phyloP scores from a whole-genome alignment of 2,797 vertebrate genomes.

The Jordanella pulchra region DNA sequence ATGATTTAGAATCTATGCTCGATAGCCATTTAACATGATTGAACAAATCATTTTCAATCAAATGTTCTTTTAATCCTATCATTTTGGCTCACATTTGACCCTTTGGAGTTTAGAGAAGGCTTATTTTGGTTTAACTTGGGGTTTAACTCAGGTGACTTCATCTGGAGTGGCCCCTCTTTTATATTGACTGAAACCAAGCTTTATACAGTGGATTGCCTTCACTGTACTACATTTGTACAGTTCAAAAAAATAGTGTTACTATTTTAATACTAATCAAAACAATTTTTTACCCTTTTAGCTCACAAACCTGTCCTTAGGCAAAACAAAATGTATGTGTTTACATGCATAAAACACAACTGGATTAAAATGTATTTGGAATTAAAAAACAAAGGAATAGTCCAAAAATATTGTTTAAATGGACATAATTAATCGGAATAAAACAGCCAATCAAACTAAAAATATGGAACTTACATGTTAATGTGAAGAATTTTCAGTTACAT shows the following conservation, averaged over 20 bases:
- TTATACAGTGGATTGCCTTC: not conserved
- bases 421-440: too few species aligned
- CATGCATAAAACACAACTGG: too few species aligned
- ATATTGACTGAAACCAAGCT: not conserved
- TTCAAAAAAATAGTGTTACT: not conserved
- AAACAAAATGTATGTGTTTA: not conserved
- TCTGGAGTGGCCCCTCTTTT: not conserved
- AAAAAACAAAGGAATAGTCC: too few species aligned
- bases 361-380: too few species aligned
- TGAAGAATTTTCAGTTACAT: too few species aligned
- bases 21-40: not conserved
- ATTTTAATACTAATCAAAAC: not conserved
- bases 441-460: too few species aligned
- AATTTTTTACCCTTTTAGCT: too few species aligned
- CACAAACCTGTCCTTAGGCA: not conserved
- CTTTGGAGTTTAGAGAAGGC: not conserved
- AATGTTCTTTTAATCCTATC: not conserved
- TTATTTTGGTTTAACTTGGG: not conserved
- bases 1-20: not conserved
- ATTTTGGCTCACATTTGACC: not conserved
- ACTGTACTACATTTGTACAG: too few species aligned
- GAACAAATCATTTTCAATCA: not conserved
- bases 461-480: too few species aligned
- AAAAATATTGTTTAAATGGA: too few species aligned
- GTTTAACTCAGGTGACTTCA: not conserved